phyloP scores from a whole-genome alignment of 2,888 invertebrate genomes.

The Dusona sp. region DNA sequence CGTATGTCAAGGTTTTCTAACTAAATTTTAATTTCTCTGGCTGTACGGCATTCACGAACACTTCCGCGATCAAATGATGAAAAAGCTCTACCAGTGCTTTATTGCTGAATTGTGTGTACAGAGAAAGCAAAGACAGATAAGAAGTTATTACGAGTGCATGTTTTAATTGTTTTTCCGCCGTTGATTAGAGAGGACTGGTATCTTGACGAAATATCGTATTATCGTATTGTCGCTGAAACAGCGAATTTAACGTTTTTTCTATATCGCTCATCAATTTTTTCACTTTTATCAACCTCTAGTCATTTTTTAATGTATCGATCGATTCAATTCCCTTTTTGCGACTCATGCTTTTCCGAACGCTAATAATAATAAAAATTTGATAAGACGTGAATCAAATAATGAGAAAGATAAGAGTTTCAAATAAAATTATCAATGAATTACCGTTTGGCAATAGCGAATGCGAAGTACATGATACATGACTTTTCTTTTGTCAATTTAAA shows the following conservation, averaged over 20 bases:
- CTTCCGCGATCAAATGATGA: constrained; percentile 21
- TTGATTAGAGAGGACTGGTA: neutral
- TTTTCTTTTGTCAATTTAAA: neutral
- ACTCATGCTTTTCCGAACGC: neutral
- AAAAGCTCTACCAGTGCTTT: neutral
- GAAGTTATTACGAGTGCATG: neutral
- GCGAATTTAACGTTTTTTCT: neutral
- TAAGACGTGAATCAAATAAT: neutral
- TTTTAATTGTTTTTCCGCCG: neutral
- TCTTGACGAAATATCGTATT: too few species aligned
- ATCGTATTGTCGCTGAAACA: neutral
- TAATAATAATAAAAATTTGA: neutral
- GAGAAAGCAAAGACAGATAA: constrained; percentile 41
- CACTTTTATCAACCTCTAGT: neutral
- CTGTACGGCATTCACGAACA: neutral
- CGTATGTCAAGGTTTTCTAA: constrained; percentile 31
- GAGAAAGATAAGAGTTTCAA: neutral
- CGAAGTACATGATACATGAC: neutral
- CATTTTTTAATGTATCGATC: too few species aligned
- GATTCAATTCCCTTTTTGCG: neutral
- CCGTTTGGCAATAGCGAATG: neutral
- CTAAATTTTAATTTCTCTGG: constrained; percentile 12
- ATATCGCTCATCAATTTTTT: neutral
- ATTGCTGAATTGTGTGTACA: neutral
- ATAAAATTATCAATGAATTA: neutral